phyloP scores from a whole-genome alignment of 2,113 vertebrate genomes.

The Caranx ignobilis region DNA sequence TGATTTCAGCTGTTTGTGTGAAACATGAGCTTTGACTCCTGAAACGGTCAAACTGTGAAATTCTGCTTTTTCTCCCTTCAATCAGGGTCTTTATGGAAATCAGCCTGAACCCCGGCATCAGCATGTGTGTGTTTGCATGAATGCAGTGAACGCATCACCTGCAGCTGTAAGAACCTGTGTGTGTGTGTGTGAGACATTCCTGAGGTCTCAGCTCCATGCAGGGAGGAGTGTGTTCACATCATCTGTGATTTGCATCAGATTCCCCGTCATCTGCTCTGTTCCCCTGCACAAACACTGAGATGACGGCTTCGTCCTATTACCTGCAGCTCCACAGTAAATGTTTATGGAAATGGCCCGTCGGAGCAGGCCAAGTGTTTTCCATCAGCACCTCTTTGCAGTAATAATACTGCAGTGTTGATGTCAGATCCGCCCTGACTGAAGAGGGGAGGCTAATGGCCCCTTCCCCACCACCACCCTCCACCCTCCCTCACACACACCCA shows the following conservation, averaged over 20 bases:
- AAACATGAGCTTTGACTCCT: not conserved
- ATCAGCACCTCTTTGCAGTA: constrained; percentile 71
- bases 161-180: not conserved
- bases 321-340: constrained; percentile 56
- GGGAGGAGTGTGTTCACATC: constrained; percentile 3
- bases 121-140: not conserved
- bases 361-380: constrained; percentile 72
- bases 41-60: not conserved
- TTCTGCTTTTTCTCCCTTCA: not conserved
- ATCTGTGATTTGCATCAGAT: constrained; percentile 44
- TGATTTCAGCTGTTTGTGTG: not conserved
- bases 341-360: constrained; percentile 66
- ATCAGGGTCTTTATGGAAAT: not conserved
- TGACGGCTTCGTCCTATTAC: constrained; percentile 32
- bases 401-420: constrained; percentile 65
- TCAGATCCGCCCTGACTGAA: constrained; percentile 58
- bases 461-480: not conserved
- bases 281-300: constrained; percentile 44
- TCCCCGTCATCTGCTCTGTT: constrained; percentile 43
- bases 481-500: no score
- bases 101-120: not conserved
- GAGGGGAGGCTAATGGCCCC: constrained; percentile 62
- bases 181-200: constrained; percentile 27
- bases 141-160: not conserved
- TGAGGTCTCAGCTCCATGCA: not conserved